Conservation (phyloP, 2,113 vertebrate species). For the Etia nguti region DNA sequence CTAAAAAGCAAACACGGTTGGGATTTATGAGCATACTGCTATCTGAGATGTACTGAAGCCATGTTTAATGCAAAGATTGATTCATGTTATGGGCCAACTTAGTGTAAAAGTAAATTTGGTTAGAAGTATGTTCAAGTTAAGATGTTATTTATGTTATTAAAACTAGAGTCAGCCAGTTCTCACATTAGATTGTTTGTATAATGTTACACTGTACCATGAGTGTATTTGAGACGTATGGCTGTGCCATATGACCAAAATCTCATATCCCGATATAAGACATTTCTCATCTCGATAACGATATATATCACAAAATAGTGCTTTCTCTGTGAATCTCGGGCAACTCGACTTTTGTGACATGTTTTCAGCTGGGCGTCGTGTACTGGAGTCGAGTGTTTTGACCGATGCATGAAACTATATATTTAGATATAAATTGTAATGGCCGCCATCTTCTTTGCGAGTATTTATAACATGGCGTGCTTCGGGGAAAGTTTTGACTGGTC, state of each 20-base stretch:
- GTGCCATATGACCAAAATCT: not conserved
- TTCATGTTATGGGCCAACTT: not conserved
- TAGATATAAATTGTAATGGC: not conserved
- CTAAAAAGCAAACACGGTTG: not conserved
- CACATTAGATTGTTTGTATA: not conserved
- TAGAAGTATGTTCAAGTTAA: not conserved
- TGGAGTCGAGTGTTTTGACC: not conserved
- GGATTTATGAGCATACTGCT: not conserved
- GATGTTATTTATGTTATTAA: not conserved
- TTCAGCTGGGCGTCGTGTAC: not conserved
- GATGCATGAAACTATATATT: not conserved
- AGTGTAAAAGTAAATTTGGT: not conserved
- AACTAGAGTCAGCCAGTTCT: not conserved
- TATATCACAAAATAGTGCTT: not conserved
- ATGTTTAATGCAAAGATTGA: not conserved
- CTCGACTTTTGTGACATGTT: not conserved
- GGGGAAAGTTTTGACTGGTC: not conserved
- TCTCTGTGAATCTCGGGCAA: too few relatives aligned
- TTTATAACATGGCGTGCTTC: not conserved
- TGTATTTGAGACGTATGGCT: not conserved
- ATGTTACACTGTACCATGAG: not conserved
- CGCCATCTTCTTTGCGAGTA: not conserved
- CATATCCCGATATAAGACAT: accelerated
- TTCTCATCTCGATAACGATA: not conserved
- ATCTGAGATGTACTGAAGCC: not conserved